Evolutionary conservation across 1,140 invertebrate species (phyloP).

Genomic region (Drosophila parabipectinata): DNA sequence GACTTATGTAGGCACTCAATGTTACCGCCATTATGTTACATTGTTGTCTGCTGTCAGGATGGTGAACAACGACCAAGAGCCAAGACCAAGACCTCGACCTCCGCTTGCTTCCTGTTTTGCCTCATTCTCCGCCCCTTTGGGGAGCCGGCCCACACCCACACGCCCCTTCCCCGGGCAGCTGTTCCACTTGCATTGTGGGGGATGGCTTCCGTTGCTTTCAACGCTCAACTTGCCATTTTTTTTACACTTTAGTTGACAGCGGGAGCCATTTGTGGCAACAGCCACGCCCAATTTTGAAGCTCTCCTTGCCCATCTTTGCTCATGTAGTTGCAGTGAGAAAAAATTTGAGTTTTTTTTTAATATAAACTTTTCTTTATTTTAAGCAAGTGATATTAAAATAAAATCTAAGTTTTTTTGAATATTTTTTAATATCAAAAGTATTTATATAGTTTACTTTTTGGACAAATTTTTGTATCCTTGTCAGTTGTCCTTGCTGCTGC

Average conservation of each 20-base stretch:
- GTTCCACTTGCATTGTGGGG: constrained; percentile 53
- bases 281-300: constrained; percentile 30
- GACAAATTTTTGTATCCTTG: constrained; percentile 12
- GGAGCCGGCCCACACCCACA: background rate
- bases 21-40: constrained; percentile 81
- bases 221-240: constrained; percentile 76
- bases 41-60: constrained; percentile 66
- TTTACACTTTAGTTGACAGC: constrained; percentile 80
- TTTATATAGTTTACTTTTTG: too few species aligned
- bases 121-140: background rate
- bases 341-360: background rate
- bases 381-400: background rate
- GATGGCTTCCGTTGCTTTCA: constrained; percentile 66
- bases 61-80: constrained; percentile 31
- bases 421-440: background rate
- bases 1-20: constrained; percentile 83
- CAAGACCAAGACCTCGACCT: constrained; percentile 61
- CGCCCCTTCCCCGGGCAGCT: constrained; percentile 21
- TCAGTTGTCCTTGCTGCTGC: constrained; percentile 55
- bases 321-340: background rate
- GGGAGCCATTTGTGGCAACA: constrained; percentile 65
- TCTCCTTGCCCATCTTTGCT: constrained; percentile 12
- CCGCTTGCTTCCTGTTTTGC: constrained; percentile 21
- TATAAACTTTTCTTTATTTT: background rate
- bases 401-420: background rate